Evolutionary conservation across 2,888 invertebrate genomes (phyloP), one percentile per base, ranked within the genome.

Genomic region (Nipponacmea schrenckii): DNA sequence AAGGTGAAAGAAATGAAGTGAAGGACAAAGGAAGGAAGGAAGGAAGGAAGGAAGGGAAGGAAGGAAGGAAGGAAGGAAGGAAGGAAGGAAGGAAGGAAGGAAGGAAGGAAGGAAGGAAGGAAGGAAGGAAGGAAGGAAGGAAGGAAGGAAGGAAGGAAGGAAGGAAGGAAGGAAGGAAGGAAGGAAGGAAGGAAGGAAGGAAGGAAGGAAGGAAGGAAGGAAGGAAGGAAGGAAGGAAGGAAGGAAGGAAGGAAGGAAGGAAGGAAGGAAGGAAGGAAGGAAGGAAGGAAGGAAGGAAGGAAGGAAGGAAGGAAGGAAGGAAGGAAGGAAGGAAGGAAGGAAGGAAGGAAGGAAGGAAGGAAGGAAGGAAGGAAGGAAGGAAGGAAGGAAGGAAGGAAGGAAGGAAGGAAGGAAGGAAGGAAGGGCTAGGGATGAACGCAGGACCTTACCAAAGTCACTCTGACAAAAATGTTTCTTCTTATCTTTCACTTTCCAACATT

Each of bases 361-460:
- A 48, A 48, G 63, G 70, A 65, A 46, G 45, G 70, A 65, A 48
- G 50, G 70, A 65, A 48, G 56, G 70, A 56, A 63, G 44, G 65
- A 65, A 65, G 45, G 20, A 65, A 48, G 46, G 69, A 24, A 64
- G 26, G 48, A 24, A n/a, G 26, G 64, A 64, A 67, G 62, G 65
- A 69, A 63, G 67, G 56, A 64, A 68, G 67, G 50, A 48, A 63
- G 67, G 68, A 68, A 64, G 46, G 31, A 63, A 63, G 50, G 64
- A 50, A 48, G 50, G 50, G 50, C 62, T 27, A 68, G 63, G 48
- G 68, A 64, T 65, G 66, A 56, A 68, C 14, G 24, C 15, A 20
- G 20, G 50, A 12, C 62, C 74, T 74, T 68, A 76, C 76, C 76
- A 65, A 76, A 76, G 62, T 72, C 74, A 67, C 76, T 76, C 15